A percentile compares a stretch with the other conserved stretches of the same genome.
These are phyloP conservation scores for Parnassius apollo DNA, from an alignment of 2,888 invertebrate species.

Conservation along the genomic window DNA sequence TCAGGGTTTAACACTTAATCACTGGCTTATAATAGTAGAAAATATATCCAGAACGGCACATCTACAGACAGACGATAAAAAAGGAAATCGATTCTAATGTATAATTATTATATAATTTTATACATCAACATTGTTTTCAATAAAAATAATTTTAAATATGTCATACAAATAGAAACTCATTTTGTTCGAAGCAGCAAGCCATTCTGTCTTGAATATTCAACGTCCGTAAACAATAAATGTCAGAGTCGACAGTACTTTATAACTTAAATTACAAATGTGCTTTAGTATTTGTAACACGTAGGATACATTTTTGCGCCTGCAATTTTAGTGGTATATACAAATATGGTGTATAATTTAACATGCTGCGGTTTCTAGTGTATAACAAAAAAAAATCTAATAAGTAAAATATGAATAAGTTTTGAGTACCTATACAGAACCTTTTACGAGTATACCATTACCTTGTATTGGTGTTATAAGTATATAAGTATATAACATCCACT, in stretches of 20 bases:
- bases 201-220: constrained; percentile 15
- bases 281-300: constrained; percentile 14
- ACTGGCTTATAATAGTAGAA: too few relatives aligned
- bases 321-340: not conserved
- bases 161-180: constrained; percentile 5
- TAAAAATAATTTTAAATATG: constrained; percentile 2
- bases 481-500: too few relatives aligned
- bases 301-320: not conserved
- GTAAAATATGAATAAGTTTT: too few relatives aligned
- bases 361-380: too few relatives aligned
- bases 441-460: not conserved
- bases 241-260: constrained; percentile 19
- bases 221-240: constrained; percentile 22
- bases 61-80: too few relatives aligned
- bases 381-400: too few relatives aligned
- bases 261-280: constrained; percentile 21
- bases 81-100: too few relatives aligned
- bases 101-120: too few relatives aligned
- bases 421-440: too few relatives aligned
- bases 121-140: not conserved
- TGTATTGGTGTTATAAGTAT: too few relatives aligned
- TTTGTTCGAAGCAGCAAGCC: constrained; percentile 14
- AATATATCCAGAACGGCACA: too few relatives aligned
- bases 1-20: too few relatives aligned
- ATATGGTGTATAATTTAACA: not conserved